Percentiles rank a stretch among this genome's conserved stretches.
Conservation (phyloP, 2,888 invertebrate species). For the Archaeoteleia sp. region DNA sequence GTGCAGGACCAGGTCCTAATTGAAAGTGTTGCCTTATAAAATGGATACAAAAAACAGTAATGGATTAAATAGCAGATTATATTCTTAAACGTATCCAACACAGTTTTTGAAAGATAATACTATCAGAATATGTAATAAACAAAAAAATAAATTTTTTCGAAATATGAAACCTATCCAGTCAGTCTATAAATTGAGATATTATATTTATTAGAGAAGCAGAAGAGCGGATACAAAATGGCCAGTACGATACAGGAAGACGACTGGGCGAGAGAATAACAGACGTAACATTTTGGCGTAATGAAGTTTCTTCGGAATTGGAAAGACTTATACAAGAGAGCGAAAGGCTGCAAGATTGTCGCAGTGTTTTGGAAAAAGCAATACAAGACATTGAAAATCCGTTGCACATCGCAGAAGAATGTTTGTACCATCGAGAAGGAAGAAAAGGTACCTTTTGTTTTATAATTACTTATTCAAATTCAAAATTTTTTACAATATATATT, state of each 20-base stretch:
- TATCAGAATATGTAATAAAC: too few species aligned
- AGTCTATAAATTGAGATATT: too few species aligned
- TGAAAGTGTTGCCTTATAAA: too few species aligned
- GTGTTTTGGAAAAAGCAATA: conserved; percentile 83
- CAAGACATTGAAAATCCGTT: conserved; percentile 91
- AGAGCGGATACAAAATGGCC: conserved; percentile 85
- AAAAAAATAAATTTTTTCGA: too few species aligned
- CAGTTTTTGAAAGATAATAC: not conserved
- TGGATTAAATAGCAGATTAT: too few species aligned
- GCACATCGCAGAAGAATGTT: conserved; percentile 94
- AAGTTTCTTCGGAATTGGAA: conserved; percentile 88
- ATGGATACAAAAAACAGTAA: not conserved
- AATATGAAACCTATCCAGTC: too few species aligned
- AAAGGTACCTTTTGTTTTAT: too few species aligned
- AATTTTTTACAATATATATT: not conserved
- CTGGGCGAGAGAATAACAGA: conserved; percentile 94
- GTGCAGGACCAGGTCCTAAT: too few species aligned
- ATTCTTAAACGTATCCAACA: too few species aligned
- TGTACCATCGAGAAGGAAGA: conserved; percentile 93
- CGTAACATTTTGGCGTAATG: conserved; percentile 95
- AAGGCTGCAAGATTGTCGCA: conserved; percentile 81
- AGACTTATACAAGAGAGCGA: conserved; percentile 88
- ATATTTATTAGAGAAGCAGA: conserved; percentile 84
- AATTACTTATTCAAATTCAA: too few species aligned
- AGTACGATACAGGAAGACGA: conserved; percentile 89